Base-by-base conservation (phyloP, 2,797 vertebrate species). In the Rhinichthys osculus region DNA sequence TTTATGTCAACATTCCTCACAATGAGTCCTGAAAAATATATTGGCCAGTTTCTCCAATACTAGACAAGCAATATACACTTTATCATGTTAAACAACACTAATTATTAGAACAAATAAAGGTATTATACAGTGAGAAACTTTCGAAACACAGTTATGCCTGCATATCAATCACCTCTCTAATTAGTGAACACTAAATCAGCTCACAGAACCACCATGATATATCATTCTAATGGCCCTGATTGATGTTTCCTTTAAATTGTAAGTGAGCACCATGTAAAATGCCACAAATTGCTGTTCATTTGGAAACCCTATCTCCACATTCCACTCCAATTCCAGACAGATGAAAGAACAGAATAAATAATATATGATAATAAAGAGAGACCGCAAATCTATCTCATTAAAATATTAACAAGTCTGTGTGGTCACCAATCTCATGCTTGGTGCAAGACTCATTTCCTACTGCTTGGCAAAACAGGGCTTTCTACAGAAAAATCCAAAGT, bases 291-390 rank as follows among this genome's bases (percentile, higher is more conserved):
- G 44, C 38, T 10, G 8, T 35, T 82, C 10, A 38, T 57, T n/a
- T 57, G 52, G 33, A 77, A 81, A 52, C 11, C 23, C 35, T 33
- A 70, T 81, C 33, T 38, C 66, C 19, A 21, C 21, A 81, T 57
- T 27, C 1, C 9, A 30, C 14, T 71, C 50, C 67, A 42, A 73
- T 47, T 62, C n/a, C 13, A 73, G 1, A 80, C 1, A 50, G 30
- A 81, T 71, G 33, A 81, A 3, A 35, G 40, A 35, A 50, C 27
- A 40, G 23, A 66, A 54, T 19, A 82, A 57, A 71, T 71, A 54
- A 67, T 52, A n/a, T 7, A 72, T 44, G 38, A 64, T n/a, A 62
- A 83, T 19, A 50, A 10, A 38, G 57, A 66, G 14, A 35, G 33
- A 23, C 19, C 4, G 16, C 5, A 80, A 50, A 80, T 50, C 5